phyloP scores from a whole-genome alignment of 2,113 vertebrate genomes.

The Synodontis membranacea region DNA sequence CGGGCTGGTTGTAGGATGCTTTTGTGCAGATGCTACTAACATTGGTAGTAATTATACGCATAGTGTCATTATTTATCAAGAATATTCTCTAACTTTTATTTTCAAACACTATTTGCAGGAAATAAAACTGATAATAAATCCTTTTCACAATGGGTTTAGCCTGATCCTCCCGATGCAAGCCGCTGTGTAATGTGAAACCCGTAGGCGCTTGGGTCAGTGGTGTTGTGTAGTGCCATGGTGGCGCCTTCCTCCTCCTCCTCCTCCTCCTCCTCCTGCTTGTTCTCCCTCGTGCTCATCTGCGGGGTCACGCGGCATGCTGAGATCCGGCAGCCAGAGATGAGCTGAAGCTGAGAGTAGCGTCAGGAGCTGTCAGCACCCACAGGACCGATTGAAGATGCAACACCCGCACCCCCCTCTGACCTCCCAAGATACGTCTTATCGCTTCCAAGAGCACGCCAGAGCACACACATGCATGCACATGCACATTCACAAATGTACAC shows the following conservation, averaged over 20 bases:
- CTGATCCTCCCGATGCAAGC: conserved; percentile 53
- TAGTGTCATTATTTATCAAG: too few species aligned
- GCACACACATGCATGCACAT: conserved; percentile 8
- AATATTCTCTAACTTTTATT: background rate
- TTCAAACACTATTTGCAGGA: background rate
- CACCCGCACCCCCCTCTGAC: conserved; percentile 58
- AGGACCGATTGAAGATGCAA: conserved; percentile 73
- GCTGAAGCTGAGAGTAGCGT: conserved; percentile 77
- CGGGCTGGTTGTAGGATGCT: background rate
- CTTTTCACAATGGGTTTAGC: conserved; percentile 15
- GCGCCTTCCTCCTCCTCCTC: conserved; percentile 66
- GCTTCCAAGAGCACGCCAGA: conserved; percentile 30
- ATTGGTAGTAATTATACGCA: background rate
- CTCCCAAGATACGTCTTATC: conserved; percentile 69
- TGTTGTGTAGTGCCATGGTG: conserved; percentile 68
- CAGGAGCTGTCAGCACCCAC: conserved; percentile 77
- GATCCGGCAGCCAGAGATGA: conserved; percentile 74
- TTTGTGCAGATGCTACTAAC: background rate
- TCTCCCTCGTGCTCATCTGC: conserved; percentile 62
- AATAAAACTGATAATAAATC: background rate
- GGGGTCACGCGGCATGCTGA: conserved; percentile 77
- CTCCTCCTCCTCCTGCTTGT: background rate
- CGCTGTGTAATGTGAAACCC: conserved; percentile 73
- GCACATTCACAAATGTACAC: background rate
- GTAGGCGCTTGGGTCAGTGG: conserved; percentile 46